Percentiles rank a stretch among this genome's conserved stretches.
These are phyloP conservation scores for Popillia japonica DNA, from an alignment of 1,140 invertebrate species.

Conservation along the genomic window DNA sequence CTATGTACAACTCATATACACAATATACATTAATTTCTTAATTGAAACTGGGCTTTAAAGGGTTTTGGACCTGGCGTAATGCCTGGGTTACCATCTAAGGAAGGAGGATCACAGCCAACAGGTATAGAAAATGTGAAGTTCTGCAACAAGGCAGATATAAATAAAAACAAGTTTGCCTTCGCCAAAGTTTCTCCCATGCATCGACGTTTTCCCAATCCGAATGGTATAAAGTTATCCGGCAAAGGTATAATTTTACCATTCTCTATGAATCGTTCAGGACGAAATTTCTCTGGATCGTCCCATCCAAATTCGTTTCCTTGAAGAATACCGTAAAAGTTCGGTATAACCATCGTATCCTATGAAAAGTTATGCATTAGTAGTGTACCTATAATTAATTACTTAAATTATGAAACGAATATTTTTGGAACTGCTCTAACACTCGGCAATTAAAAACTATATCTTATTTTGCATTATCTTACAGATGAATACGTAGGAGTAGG, in stretches of 20 bases:
- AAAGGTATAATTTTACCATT: conserved; percentile 69
- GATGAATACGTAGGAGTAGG: no score
- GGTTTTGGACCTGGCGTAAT: conserved; percentile 76
- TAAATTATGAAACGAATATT: no score
- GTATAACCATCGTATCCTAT: conserved; percentile 82
- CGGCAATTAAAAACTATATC: no score
- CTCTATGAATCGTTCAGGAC: conserved; percentile 80
- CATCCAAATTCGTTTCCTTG: conserved; percentile 75
- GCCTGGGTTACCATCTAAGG: conserved; percentile 73
- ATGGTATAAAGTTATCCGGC: conserved; percentile 79
- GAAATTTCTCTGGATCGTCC: conserved; percentile 75
- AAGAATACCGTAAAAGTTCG: conserved; percentile 80
- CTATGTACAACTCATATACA: no score
- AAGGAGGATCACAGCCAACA: conserved; percentile 69
- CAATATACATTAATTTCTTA: conserved; percentile 54
- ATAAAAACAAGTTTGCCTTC: conserved; percentile 85
- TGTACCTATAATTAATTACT: not conserved
- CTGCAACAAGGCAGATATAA: conserved; percentile 80
- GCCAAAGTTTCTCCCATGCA: conserved; percentile 88
- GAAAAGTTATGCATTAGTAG: conserved; percentile 36
- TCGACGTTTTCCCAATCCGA: conserved; percentile 81
- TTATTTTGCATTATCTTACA: no score
- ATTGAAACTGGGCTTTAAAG: conserved; percentile 71
- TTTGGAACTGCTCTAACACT: no score
- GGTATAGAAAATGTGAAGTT: conserved; percentile 74